Conservation (phyloP, 2,797 vertebrate genomes). For the Acanthornis magna region DNA sequence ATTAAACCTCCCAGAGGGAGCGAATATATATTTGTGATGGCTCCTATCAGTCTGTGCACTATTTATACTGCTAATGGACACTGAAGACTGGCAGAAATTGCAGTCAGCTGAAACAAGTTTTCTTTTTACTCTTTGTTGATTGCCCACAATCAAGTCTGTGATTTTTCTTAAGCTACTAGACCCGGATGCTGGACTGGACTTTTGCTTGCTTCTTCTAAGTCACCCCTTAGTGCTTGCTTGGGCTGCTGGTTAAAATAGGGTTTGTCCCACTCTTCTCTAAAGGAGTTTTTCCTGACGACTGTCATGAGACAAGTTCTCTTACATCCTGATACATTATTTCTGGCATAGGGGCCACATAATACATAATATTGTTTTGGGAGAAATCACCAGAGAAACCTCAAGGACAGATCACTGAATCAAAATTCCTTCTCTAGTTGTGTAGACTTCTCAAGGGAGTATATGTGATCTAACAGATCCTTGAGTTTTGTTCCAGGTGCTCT, state of each 20-base stretch:
- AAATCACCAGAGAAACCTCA: neutral
- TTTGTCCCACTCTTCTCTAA: neutral
- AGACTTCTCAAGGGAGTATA: neutral
- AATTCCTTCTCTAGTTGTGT: neutral
- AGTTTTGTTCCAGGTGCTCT: neutral
- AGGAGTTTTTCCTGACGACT: neutral
- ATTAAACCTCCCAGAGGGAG: constrained; percentile 7
- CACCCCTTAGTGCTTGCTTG: neutral
- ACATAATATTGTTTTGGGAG: neutral
- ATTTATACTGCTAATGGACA: constrained; percentile 18
- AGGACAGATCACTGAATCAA: neutral
- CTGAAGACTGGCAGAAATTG: neutral
- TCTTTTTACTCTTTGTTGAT: neutral
- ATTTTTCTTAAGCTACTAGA: neutral
- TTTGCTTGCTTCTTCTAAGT: neutral
- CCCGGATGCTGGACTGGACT: neutral
- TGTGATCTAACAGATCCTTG: neutral
- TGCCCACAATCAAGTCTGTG: neutral
- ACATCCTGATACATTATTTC: neutral
- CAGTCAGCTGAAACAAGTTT: neutral
- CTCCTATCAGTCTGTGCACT: constrained; percentile 24
- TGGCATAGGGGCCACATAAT: neutral
- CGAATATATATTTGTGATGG: constrained; percentile 19
- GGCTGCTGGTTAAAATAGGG: neutral
- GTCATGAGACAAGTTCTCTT: neutral